Evolutionary conservation across 2,888 invertebrate genomes (phyloP).

Genomic region (Amblyjoppa proteus): DNA sequence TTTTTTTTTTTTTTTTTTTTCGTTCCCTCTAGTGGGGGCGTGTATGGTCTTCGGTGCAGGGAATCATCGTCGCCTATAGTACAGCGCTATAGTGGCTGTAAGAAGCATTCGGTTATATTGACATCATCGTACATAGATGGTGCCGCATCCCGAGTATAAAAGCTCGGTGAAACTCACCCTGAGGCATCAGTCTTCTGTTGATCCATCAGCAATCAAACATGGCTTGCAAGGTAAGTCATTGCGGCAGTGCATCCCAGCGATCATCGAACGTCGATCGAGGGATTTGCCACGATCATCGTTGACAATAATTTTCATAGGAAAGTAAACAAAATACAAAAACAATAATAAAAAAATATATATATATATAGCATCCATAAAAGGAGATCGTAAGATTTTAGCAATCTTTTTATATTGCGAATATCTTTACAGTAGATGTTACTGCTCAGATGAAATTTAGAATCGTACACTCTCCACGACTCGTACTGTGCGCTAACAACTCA

Average conservation of each 20-base stretch:
- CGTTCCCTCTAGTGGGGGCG: conserved; percentile 71
- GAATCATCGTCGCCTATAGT: conserved; percentile 68
- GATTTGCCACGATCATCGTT: background rate
- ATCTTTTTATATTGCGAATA: too few species aligned
- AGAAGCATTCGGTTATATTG: conserved; percentile 72
- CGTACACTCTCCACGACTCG: too few species aligned
- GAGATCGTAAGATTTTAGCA: too few species aligned
- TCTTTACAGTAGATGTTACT: too few species aligned
- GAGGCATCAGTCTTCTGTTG: conserved; percentile 80
- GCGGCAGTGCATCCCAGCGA: background rate
- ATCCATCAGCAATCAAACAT: conserved; percentile 78
- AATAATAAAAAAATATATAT: too few species aligned
- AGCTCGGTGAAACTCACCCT: conserved; percentile 77
- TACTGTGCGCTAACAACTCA: too few species aligned
- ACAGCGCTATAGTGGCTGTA: conserved; percentile 59
- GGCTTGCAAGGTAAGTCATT: conserved; percentile 77
- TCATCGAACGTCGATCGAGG: background rate
- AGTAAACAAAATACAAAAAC: too few species aligned
- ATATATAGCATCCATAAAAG: too few species aligned
- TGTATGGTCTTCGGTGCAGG: conserved; percentile 66
- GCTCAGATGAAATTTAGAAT: too few species aligned
- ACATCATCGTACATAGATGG: conserved; percentile 69
- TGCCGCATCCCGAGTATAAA: conserved; percentile 77
- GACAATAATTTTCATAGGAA: background rate
- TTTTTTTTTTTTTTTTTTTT: conserved; percentile 38